Percentiles rank a stretch among this genome's conserved stretches.
These are phyloP conservation scores for Varanus salvator DNA, from an alignment of 2,113 vertebrate species.

Conservation along the genomic window DNA sequence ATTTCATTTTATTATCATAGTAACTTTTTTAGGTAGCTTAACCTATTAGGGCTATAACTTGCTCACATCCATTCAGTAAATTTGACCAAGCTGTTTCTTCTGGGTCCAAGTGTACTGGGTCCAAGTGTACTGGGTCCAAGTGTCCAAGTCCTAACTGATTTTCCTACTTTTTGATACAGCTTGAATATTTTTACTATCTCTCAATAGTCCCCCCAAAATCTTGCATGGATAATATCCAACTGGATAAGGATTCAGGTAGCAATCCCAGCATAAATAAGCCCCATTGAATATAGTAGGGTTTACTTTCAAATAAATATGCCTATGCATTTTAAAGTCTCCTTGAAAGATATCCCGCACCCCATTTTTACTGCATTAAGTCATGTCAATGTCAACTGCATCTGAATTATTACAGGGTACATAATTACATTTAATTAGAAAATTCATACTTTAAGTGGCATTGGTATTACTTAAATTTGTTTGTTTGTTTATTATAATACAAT, in stretches of 20 bases:
- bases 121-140: neutral
- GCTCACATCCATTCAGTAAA: neutral
- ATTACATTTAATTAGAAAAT: constrained; percentile 12
- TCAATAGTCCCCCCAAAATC: neutral
- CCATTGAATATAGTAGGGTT: neutral
- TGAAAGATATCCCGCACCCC: constrained; percentile 14
- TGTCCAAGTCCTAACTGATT: neutral
- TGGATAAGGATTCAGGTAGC: neutral
- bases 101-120: neutral
- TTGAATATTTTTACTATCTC: neutral
- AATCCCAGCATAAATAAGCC: neutral
- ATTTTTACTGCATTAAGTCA: neutral
- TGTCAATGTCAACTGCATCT: neutral
- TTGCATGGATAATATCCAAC: neutral
- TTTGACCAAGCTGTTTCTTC: neutral
- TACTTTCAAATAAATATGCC: neutral
- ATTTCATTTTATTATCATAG: neutral
- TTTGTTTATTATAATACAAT: too few relatives aligned
- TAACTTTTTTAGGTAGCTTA: neutral
- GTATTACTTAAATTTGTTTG: neutral
- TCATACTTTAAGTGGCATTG: neutral
- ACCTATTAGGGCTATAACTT: neutral
- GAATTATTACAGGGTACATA: neutral
- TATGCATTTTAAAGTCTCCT: neutral
- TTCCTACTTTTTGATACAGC: neutral